Evolutionary conservation across 2,113 vertebrate species (phyloP).

Genomic region (Chloroceryle aenea): DNA sequence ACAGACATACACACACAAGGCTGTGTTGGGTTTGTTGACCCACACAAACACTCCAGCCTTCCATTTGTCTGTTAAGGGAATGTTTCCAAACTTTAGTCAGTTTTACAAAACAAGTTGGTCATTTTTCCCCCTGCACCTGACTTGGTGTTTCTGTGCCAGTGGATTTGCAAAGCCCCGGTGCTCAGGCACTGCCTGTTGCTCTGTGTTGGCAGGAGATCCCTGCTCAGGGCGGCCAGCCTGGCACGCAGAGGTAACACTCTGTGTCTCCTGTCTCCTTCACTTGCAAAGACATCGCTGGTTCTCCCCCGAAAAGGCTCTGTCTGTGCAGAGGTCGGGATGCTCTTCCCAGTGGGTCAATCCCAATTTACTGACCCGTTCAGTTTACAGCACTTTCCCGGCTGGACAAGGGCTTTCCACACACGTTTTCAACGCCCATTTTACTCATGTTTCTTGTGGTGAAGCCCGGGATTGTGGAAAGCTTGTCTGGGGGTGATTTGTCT

Average conservation of each 20-base stretch:
- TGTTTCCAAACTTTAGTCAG: not conserved
- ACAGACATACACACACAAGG: not conserved
- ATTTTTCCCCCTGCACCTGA: accelerated
- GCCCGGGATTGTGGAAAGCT: not conserved
- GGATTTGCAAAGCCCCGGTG: accelerated
- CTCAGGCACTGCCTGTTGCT: not conserved
- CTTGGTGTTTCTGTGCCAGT: not conserved
- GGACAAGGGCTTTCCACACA: not conserved
- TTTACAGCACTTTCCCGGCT: not conserved
- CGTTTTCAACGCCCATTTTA: not conserved
- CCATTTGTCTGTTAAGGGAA: not conserved
- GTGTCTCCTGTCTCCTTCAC: not conserved
- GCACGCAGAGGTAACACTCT: not conserved
- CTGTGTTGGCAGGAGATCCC: not conserved
- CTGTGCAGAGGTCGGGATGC: accelerated
- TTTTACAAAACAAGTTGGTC: not conserved
- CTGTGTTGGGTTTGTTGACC: not conserved
- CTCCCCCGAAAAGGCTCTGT: not conserved
- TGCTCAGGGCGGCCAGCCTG: accelerated
- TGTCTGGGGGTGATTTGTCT: not conserved
- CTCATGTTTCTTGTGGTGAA: not conserved
- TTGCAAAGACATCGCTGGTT: accelerated
- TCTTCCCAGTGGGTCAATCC: accelerated
- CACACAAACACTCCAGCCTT: not conserved
- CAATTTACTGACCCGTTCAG: accelerated